Evolutionary conservation across 2,113 vertebrate genomes (phyloP).

Genomic region (Chaetodon trifascialis): DNA sequence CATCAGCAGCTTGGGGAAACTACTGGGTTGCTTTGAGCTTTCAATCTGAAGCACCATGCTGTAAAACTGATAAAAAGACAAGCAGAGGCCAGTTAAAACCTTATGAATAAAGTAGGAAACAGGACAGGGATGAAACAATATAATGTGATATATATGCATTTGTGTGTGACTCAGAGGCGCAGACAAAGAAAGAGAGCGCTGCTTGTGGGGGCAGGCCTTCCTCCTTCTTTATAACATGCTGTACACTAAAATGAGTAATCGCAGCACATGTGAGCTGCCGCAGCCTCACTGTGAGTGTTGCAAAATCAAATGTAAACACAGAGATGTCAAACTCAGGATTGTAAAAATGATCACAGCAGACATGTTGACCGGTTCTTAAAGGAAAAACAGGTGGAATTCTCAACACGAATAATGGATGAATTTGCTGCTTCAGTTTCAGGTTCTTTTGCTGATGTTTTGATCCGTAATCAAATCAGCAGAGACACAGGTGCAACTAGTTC

Average conservation of each 20-base stretch:
- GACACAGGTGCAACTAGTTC: not conserved
- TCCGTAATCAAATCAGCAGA: not conserved
- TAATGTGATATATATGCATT: not conserved
- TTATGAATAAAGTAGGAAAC: slow-evolving; percentile 14
- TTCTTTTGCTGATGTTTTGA: not conserved
- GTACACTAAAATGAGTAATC: slow-evolving; percentile 11
- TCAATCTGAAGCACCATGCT: slow-evolving; percentile 83
- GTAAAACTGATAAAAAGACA: slow-evolving; percentile 36
- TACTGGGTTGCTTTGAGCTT: slow-evolving; percentile 38
- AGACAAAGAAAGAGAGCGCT: slow-evolving; percentile 28
- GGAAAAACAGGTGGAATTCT: not conserved
- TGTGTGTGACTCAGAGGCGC: slow-evolving; percentile 23
- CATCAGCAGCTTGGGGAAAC: slow-evolving; percentile 57
- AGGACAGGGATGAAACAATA: slow-evolving; percentile 5
- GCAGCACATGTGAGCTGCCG: not conserved
- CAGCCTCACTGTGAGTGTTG: not conserved
- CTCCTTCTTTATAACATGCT: slow-evolving; percentile 4
- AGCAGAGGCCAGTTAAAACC: slow-evolving; percentile 31
- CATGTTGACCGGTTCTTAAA: not conserved
- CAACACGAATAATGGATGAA: not conserved
- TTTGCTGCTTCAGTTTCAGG: not conserved
- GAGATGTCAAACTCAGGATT: not conserved
- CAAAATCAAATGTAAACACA: not conserved
- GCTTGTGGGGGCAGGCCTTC: slow-evolving; percentile 18
- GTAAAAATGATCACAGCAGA: not conserved